These are phyloP conservation scores for Phalacrocorax pelagicus DNA, from an alignment of 2,113 vertebrate species.

Conservation along the genomic window DNA sequence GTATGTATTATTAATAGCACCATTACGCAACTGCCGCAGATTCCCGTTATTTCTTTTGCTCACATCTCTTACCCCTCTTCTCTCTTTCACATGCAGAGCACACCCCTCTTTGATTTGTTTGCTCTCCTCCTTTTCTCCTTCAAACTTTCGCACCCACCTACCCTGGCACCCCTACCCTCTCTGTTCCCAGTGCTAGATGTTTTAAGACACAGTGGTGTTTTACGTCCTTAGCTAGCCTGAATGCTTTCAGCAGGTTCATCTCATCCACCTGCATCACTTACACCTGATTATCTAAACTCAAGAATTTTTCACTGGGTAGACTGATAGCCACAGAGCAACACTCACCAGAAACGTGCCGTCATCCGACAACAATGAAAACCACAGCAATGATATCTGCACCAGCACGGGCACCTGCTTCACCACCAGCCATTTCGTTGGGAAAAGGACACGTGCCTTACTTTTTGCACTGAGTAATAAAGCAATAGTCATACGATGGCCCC, in stretches of 20 bases:
- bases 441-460: background rate
- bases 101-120: background rate
- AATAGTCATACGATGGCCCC: background rate
- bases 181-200: background rate
- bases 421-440: background rate
- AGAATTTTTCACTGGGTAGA: background rate
- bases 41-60: background rate
- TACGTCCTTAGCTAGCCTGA: background rate
- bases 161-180: background rate
- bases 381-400: background rate
- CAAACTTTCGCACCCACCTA: background rate
- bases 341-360: background rate
- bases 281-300: fast-evolving
- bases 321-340: background rate
- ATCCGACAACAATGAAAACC: background rate
- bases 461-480: background rate
- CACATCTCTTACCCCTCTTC: background rate
- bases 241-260: background rate
- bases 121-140: background rate
- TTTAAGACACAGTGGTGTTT: background rate
- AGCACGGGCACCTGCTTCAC: background rate
- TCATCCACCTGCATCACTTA: background rate
- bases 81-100: background rate
- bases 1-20: slow-evolving; percentile 17
- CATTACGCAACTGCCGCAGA: background rate